Base-by-base conservation (phyloP, 2,888 invertebrate genomes). In the Lepidocyrtinus sp. region DNA sequence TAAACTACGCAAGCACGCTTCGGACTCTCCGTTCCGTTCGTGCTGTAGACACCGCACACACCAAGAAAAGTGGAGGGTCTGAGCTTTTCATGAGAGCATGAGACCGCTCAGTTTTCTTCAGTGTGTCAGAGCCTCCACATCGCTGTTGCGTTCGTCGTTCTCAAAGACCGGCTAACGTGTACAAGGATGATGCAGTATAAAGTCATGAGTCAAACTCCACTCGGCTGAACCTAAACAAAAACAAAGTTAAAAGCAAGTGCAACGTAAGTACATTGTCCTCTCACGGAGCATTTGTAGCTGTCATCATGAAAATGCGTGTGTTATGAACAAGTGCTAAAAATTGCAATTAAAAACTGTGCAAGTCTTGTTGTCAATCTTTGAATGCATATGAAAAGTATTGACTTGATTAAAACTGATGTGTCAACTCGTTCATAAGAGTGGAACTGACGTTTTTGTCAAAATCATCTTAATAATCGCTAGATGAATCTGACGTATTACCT, bases 81-180 rank as follows among this genome's bases (percentile, higher is more conserved):
- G 63, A 75, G 50, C 69, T 64, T 9, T 7, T 27, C 72, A 46
- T 72, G 67, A 24, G 62, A 76, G 68, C 69, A 69, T 75, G 68
- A 71, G 61, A 61, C 55, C 64, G 68, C 65, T 83, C 79, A 83
- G 83, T 83, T 81, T 72, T 73, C 67, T 73, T 72, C 64, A 67
- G 81, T 75, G 75, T 69, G 75, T 82, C 83, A 75, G 75, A 79
- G 81, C 79, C 79, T 82, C 83, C 83, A 83, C 83, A 81, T 76
- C 81, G 70, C 70, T 70, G 70, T 69, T 64, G 63, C 72, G 50
- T 74, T 82, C 62, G 78, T 71, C 71, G 59, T 69, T 82, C 82
- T 64, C 55, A 77, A 65, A 69, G 62, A 76, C 83, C 83, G 83
- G 83, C 62, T 77, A 83, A 74, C 82, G 82, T 82, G 82, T 25